Conservation (phyloP, 2,888 invertebrate species). For the Toxonevra muliebris region DNA sequence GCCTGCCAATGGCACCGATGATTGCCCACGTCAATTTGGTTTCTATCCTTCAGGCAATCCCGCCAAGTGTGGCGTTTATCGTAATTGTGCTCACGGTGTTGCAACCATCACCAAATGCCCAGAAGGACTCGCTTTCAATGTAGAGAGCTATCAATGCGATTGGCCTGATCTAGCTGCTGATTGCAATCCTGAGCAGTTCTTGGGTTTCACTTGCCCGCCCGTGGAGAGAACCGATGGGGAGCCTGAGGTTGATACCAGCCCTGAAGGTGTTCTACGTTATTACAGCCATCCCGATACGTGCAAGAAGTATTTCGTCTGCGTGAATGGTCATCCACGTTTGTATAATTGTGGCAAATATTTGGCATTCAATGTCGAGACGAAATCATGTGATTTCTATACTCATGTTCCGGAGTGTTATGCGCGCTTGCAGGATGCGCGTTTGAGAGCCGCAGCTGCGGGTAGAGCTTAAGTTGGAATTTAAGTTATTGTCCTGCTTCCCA, state of each 20-base stretch:
- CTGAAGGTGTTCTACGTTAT: conserved; percentile 62
- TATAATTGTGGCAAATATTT: conserved; percentile 80
- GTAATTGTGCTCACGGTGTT: conserved; percentile 82
- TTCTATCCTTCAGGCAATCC: conserved; percentile 77
- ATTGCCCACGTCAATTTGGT: conserved; percentile 72
- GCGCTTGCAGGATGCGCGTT: conserved; percentile 50
- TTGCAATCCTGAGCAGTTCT: conserved; percentile 80
- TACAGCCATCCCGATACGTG: conserved; percentile 73
- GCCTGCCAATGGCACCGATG: conserved; percentile 71
- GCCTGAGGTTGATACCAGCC: conserved; percentile 52
- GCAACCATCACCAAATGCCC: conserved; percentile 80
- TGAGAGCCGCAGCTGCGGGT: not conserved
- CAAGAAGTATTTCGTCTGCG: conserved; percentile 82
- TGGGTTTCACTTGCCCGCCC: conserved; percentile 79
- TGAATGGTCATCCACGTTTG: conserved; percentile 77
- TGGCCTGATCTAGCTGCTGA: conserved; percentile 86
- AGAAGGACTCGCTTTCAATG: conserved; percentile 82
- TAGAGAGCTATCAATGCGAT: conserved; percentile 79
- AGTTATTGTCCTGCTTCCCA: not conserved
- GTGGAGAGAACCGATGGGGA: conserved; percentile 54
- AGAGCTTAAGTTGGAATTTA: not conserved
- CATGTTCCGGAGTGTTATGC: conserved; percentile 60
- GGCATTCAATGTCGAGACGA: conserved; percentile 79
- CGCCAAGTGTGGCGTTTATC: conserved; percentile 78
- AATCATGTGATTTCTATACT: conserved; percentile 72